These are phyloP conservation scores for Thymallus thymallus DNA, from an alignment of 2,113 vertebrate species.

Conservation along the genomic window DNA sequence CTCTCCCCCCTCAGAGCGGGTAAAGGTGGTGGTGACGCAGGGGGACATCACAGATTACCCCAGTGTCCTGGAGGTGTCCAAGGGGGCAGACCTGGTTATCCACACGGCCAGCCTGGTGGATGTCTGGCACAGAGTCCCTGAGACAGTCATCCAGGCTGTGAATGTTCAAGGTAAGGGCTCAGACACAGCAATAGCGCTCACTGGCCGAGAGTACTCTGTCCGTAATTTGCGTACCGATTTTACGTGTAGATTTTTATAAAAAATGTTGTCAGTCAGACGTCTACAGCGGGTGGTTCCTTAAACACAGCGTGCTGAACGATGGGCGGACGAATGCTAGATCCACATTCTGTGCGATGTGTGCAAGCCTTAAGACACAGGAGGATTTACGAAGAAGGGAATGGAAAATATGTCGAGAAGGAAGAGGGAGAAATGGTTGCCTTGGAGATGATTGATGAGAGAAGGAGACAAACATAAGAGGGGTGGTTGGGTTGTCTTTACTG, in stretches of 20 bases:
- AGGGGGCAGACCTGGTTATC: slow-evolving; percentile 77
- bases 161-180: slow-evolving; percentile 78
- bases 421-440: not conserved
- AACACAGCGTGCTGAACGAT: too few species aligned
- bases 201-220: too few species aligned
- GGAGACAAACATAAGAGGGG: not conserved
- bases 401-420: too few species aligned
- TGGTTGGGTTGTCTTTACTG: not conserved
- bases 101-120: slow-evolving; percentile 86
- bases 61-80: slow-evolving; percentile 69
- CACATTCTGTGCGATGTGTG: too few species aligned
- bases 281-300: too few species aligned
- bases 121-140: slow-evolving; percentile 78
- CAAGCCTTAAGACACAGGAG: not conserved
- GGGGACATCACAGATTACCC: slow-evolving; percentile 80
- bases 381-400: not conserved
- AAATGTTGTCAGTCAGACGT: too few species aligned
- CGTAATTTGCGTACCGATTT: too few species aligned
- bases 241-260: too few species aligned
- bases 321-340: too few species aligned
- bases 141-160: slow-evolving; percentile 71
- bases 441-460: not conserved
- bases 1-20: slow-evolving; percentile 59
- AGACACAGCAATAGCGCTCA: too few species aligned
- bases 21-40: slow-evolving; percentile 76